phyloP scores from a whole-genome alignment of 2,113 vertebrate species.

The Hippocampus mohnikei region DNA sequence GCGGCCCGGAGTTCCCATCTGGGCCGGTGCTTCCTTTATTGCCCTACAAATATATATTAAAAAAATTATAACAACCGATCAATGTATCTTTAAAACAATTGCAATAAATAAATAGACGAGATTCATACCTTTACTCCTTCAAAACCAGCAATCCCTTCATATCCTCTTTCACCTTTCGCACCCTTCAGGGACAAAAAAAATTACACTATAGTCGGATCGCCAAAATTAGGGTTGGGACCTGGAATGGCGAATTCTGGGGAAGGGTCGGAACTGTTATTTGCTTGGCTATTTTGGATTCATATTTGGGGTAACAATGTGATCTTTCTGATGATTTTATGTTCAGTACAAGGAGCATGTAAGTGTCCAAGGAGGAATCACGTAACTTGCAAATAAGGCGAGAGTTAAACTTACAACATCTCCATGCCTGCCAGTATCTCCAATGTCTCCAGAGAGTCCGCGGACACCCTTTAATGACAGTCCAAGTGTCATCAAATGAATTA shows the following conservation, averaged over 20 bases:
- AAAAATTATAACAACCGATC: constrained; percentile 13
- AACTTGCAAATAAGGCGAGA: constrained; percentile 19
- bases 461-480: constrained; percentile 62
- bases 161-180: constrained; percentile 61
- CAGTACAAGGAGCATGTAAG: background rate
- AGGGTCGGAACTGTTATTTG: background rate
- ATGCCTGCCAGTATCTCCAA: constrained; percentile 52
- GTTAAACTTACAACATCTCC: constrained; percentile 63
- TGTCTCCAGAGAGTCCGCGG: constrained; percentile 64
- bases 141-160: constrained; percentile 73
- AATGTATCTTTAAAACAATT: constrained; percentile 5
- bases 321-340: background rate
- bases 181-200: constrained; percentile 58
- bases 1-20: constrained; percentile 50
- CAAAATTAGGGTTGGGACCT: background rate
- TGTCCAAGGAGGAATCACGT: background rate
- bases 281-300: background rate
- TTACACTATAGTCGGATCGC: background rate
- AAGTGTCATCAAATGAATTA: constrained; percentile 23
- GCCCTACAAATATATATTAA: constrained; percentile 56
- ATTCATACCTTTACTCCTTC: constrained; percentile 74
- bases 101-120: background rate
- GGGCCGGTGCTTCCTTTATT: constrained; percentile 57
- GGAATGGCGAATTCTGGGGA: background rate
- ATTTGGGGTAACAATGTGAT: background rate